Percentiles rank a stretch among this genome's conserved stretches.
Evolutionary conservation across 2,797 vertebrate species (phyloP).

Genomic region (Carduelis carduelis): DNA sequence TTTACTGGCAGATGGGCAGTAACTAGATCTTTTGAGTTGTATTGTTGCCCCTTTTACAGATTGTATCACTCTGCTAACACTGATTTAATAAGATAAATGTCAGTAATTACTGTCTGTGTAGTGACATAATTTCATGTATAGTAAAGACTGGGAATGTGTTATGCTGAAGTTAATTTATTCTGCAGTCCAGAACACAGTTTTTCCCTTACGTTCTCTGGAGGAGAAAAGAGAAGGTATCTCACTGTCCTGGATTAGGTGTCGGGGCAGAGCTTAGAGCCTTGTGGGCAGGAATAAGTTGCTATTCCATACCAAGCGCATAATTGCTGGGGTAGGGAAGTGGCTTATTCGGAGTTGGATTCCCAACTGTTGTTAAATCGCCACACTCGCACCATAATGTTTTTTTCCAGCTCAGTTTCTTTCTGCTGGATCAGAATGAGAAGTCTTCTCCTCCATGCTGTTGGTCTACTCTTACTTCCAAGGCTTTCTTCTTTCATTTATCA

Average conservation of each 20-base stretch:
- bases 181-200: neutral
- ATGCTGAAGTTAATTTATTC: neutral
- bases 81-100: neutral
- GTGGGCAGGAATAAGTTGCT: neutral
- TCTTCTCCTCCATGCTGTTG: neutral
- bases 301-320: neutral
- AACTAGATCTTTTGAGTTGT: neutral
- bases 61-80: neutral
- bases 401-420: neutral
- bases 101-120: neutral
- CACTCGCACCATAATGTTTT: fast-evolving
- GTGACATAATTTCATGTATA: neutral
- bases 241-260: neutral
- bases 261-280: neutral
- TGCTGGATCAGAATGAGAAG: neutral
- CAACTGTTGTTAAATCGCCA: neutral
- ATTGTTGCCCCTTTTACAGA: neutral
- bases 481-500: neutral
- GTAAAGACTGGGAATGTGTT: neutral
- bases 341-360: neutral
- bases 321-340: neutral
- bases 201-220: neutral
- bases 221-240: neutral
- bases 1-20: neutral
- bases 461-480: neutral